Percentiles rank a stretch among this genome's conserved stretches.
Evolutionary conservation across 1,140 invertebrate species (phyloP).

Genomic region (honey bee (Apis mellifera)): DNA sequence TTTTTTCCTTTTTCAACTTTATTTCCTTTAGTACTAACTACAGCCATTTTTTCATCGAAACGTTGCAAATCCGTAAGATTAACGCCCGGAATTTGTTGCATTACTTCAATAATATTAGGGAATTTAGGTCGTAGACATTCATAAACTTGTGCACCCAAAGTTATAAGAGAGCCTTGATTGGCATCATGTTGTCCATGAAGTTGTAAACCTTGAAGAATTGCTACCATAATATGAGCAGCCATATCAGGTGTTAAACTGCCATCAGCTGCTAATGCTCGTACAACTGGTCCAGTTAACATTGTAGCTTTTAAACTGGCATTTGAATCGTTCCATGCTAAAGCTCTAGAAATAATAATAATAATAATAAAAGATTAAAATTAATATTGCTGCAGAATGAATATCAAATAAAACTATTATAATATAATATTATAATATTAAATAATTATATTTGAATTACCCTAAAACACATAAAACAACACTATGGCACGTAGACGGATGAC

Average conservation of each 20-base stretch:
- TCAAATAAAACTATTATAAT: neutral
- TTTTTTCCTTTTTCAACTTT: constrained; percentile 94
- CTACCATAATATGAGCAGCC: constrained; percentile 87
- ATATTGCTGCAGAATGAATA: constrained; percentile 3
- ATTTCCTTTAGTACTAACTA: constrained; percentile 86
- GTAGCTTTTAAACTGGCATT: constrained; percentile 89
- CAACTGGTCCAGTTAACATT: constrained; percentile 86
- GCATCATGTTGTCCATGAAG: constrained; percentile 93
- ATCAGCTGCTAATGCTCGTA: constrained; percentile 83
- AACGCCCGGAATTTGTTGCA: constrained; percentile 89
- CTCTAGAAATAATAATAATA: constrained; percentile 81
- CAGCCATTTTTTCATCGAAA: constrained; percentile 91
- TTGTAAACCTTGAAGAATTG: constrained; percentile 88
- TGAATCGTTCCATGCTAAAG: constrained; percentile 93
- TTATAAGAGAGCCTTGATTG: constrained; percentile 87
- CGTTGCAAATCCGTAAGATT: constrained; percentile 89
- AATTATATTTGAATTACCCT: constrained; percentile 73
- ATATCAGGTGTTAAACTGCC: constrained; percentile 85
- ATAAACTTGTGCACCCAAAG: constrained; percentile 89
- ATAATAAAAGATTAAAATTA: constrained; percentile 43
- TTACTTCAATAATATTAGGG: constrained; percentile 85
- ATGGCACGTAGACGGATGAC: constrained; percentile 85
- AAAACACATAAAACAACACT: constrained; percentile 85
- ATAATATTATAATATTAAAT: no score
- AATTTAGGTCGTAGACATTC: constrained; percentile 90